Evolutionary conservation across 23 tunicate genomes (phyloP).

Genomic region (Styela clava): DNA sequence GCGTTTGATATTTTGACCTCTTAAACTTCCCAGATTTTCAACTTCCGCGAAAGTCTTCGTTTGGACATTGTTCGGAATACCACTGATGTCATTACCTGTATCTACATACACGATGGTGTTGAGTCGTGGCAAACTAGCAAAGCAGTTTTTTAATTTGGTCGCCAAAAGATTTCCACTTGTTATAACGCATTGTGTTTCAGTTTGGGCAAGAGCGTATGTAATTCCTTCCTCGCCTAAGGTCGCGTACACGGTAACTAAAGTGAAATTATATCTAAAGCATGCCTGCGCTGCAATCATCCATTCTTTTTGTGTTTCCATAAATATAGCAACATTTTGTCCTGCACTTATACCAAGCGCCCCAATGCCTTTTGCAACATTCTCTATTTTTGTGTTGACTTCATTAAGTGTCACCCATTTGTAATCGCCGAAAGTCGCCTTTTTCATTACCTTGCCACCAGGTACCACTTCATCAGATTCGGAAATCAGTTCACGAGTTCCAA

Average conservation of each 20-base stretch:
- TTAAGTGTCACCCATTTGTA: slow-evolving; percentile 60
- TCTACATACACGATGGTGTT: slow-evolving; percentile 54
- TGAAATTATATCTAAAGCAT: slow-evolving; percentile 68
- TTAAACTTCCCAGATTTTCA: slow-evolving; percentile 20
- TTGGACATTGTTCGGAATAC: slow-evolving; percentile 26
- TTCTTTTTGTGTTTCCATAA: slow-evolving; percentile 85
- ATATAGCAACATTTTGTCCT: slow-evolving; percentile 72
- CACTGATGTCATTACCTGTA: slow-evolving; percentile 16
- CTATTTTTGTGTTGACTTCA: slow-evolving; percentile 42
- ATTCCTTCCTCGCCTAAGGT: slow-evolving; percentile 90
- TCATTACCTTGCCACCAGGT: slow-evolving; percentile 77
- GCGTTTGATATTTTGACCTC: slow-evolving; percentile 20
- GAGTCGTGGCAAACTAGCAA: slow-evolving; percentile 17
- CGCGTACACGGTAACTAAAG: slow-evolving; percentile 88
- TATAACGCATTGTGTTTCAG: slow-evolving; percentile 64
- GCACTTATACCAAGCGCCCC: slow-evolving; percentile 40
- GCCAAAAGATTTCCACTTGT: slow-evolving; percentile 59
- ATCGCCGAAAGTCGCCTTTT: slow-evolving; percentile 83
- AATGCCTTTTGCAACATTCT: slow-evolving; percentile 49
- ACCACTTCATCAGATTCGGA: slow-evolving; percentile 77
- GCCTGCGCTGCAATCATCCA: slow-evolving; percentile 88
- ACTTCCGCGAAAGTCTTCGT: slow-evolving; percentile 33
- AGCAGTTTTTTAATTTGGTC: slow-evolving; percentile 50
- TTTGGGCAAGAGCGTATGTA: slow-evolving; percentile 55
- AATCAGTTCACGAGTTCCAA: slow-evolving; percentile 73